These are phyloP conservation scores for Nothobranchius kuhntae DNA, from an alignment of 2,113 vertebrate species.

Conservation along the genomic window DNA sequence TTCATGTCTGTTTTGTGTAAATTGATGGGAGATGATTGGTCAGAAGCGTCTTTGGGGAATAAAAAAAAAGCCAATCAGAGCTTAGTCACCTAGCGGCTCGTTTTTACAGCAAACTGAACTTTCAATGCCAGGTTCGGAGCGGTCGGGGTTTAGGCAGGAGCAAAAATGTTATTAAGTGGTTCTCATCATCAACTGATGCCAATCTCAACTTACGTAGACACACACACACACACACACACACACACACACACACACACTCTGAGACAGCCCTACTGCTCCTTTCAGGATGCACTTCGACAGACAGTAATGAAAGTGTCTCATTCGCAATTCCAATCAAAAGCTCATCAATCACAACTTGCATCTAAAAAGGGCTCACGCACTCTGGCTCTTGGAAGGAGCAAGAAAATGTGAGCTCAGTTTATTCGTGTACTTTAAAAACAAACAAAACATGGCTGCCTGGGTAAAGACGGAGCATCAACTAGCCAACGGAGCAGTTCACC, in stretches of 20 bases:
- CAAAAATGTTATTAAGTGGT: conserved; percentile 65
- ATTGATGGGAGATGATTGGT: conserved; percentile 45
- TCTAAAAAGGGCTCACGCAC: conserved; percentile 53
- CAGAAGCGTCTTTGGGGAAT: conserved; percentile 35
- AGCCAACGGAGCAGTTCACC: conserved; percentile 16
- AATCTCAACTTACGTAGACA: conserved; percentile 22
- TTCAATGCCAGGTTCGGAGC: conserved; percentile 44
- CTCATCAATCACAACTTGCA: conserved; percentile 73
- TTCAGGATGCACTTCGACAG: conserved; percentile 76
- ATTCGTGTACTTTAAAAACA: conserved; percentile 63
- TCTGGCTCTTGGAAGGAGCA: conserved; percentile 33
- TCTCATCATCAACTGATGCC: conserved; percentile 59
- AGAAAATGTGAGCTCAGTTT: conserved; percentile 56
- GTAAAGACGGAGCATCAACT: conserved; percentile 27
- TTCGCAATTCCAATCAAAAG: conserved; percentile 78
- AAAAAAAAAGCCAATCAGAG: conserved; percentile 44
- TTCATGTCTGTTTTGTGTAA: conserved; percentile 20
- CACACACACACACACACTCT: conserved; percentile 12
- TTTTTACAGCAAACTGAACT: conserved; percentile 50
- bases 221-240: neutral
- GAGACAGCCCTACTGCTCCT: conserved; percentile 52
- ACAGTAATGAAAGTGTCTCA: conserved; percentile 79
- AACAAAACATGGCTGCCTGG: conserved; percentile 21
- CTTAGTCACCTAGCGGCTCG: conserved; percentile 46
- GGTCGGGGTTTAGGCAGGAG: conserved; percentile 42